Base-by-base conservation (phyloP, 1,140 invertebrate species). In the Eumeta japonica region DNA sequence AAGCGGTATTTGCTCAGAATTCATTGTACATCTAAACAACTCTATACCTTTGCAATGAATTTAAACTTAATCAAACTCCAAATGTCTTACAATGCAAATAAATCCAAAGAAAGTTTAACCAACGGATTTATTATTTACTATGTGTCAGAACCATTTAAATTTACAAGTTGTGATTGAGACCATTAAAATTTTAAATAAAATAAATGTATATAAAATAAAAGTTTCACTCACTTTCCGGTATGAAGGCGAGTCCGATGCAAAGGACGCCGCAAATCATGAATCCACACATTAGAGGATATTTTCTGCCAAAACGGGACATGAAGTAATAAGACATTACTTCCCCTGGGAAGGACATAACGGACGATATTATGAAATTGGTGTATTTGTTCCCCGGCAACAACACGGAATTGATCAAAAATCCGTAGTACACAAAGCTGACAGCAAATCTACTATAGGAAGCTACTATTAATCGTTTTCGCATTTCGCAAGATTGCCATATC, bases 381-480 rank as follows among this genome's bases (percentile, higher is more conserved):
- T 87, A 87, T 49, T 81, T 74, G 45, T 81, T 79, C 2, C 87
- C 87, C 5, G 81, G 83, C 11, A 92, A 67, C 31, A 80, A 79
- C 1, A 87, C 86, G 1, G 87, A 83, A 49, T 89, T 89, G 2
- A 90, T 70, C 7, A 87, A 84, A 3, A 92, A 54, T 0, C 88
- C 89, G 48, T 90, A 91, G 56, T 89, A 92, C 3, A 89, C 80
- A 45, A 89, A 83, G 1, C 80, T 77, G 28, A 81, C 79, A 1
- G 83, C 78, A 12, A 85, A 76, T 77, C 81, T 83, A 52, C 77
- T 84, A 39, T 84, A 74, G 16, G 75, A 80, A 0, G 48, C 49
- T 0, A 60, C 55, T 0, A 52, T 2, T 3, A 66, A 19, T 7
- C 62, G 45, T 24, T 58, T 62, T 4, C 64, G 5, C 11, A 68